These are phyloP conservation scores for Phaethon lepturus DNA, from an alignment of 2,113 vertebrate species.

Conservation along the genomic window DNA sequence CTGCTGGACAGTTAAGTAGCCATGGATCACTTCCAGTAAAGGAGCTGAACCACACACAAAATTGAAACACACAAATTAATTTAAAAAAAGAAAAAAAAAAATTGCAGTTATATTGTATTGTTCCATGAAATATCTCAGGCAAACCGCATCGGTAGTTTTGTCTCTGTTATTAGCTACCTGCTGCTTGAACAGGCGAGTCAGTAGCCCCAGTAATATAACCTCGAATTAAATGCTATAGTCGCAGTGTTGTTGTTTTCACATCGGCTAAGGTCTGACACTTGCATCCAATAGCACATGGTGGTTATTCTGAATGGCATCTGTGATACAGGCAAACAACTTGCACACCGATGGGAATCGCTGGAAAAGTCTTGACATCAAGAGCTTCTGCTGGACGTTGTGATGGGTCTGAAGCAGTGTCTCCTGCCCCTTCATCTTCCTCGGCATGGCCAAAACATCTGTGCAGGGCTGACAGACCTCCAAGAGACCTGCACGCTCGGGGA, in stretches of 20 bases:
- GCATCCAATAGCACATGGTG: fast-evolving
- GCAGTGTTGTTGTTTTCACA: too few species aligned
- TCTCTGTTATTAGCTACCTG: background rate
- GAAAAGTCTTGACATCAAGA: background rate
- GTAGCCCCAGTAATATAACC: too few species aligned
- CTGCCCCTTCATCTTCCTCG: background rate
- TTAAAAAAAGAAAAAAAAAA: background rate
- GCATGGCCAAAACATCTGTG: background rate
- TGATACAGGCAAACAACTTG: background rate
- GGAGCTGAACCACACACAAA: background rate
- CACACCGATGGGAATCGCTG: fast-evolving
- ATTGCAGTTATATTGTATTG: background rate
- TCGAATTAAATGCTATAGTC: background rate
- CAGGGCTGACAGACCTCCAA: too few species aligned
- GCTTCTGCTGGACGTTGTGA: background rate
- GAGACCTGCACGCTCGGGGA: background rate
- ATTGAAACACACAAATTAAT: background rate
- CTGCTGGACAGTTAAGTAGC: background rate
- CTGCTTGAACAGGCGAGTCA: too few species aligned
- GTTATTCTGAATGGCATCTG: fast-evolving
- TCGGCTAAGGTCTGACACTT: background rate
- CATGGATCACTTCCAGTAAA: background rate
- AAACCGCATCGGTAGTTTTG: too few species aligned
- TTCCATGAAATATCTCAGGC: background rate
- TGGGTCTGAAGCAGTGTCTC: background rate